Percentiles rank a stretch among this genome's conserved stretches.
phyloP scores from a whole-genome alignment of 2,888 invertebrate genomes.

The Tinea trinotella region DNA sequence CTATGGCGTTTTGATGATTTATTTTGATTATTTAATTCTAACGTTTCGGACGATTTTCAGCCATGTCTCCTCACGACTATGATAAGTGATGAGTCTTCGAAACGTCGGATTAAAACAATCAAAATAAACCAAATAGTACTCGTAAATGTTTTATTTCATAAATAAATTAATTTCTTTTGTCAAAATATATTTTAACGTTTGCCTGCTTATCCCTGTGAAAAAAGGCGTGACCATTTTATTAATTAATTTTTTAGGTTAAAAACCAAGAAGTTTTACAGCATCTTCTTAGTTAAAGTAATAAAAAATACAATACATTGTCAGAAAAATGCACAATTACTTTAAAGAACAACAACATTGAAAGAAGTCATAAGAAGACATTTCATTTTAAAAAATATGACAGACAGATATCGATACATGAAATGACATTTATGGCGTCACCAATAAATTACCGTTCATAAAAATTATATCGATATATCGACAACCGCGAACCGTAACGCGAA shows the following conservation, averaged over 20 bases:
- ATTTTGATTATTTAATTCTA: too few relatives aligned
- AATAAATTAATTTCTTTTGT: too few relatives aligned
- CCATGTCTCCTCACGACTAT: too few relatives aligned
- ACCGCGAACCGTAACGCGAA: slow-evolving; percentile 46
- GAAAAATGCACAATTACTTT: not conserved
- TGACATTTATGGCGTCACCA: slow-evolving; percentile 62
- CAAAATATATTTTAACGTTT: too few relatives aligned
- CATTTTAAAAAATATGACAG: slow-evolving; percentile 12
- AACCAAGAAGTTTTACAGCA: not conserved
- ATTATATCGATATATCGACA: slow-evolving; percentile 28
- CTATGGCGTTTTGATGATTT: too few relatives aligned
- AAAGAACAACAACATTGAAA: slow-evolving; percentile 8
- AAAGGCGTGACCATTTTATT: not conserved
- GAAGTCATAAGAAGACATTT: not conserved
- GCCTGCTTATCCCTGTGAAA: not conserved
- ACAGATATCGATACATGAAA: slow-evolving; percentile 18
- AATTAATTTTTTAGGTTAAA: not conserved
- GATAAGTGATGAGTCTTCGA: too few relatives aligned
- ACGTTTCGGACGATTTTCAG: too few relatives aligned
- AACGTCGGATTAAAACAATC: too few relatives aligned
- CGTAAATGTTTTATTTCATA: too few relatives aligned
- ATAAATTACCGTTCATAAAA: slow-evolving; percentile 66
- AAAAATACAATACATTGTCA: not conserved
- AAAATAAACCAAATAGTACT: too few relatives aligned
- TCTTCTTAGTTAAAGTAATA: not conserved